Conservation (phyloP, 2,113 vertebrate genomes). For the Formicarius rufipectus region DNA sequence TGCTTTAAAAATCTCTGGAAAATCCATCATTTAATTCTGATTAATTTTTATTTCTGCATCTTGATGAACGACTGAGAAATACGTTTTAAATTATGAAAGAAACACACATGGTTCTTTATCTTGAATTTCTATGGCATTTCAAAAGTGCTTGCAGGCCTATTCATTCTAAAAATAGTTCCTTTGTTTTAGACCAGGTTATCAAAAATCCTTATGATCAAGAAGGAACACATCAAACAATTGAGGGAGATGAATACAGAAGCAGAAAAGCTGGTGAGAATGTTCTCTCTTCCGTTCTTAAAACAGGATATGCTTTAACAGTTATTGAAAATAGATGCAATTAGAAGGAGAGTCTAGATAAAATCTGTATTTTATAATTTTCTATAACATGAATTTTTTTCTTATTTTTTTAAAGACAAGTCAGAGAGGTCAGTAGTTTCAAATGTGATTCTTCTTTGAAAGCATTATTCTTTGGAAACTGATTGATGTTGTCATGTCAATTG, state of each 20-base stretch:
- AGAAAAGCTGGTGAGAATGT: slow-evolving; percentile 91
- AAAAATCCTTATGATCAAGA: slow-evolving; percentile 99
- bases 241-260: slow-evolving; percentile 99
- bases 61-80: neutral
- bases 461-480: neutral
- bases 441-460: neutral
- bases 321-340: neutral
- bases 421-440: neutral
- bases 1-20: slow-evolving; percentile 3
- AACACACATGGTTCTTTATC: neutral
- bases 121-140: neutral
- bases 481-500: neutral
- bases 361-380: neutral
- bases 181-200: slow-evolving; percentile 90
- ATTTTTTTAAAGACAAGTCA: neutral
- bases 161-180: slow-evolving; percentile 51
- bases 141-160: neutral
- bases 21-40: neutral
- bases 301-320: neutral
- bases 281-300: slow-evolving; percentile 9
- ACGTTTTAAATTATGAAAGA: neutral
- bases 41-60: slow-evolving; percentile 6
- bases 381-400: neutral
- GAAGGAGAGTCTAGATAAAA: neutral
- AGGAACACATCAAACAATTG: slow-evolving; percentile 95